Base-by-base conservation (phyloP, 2,797 vertebrate species). In the Chelon labrosus region DNA sequence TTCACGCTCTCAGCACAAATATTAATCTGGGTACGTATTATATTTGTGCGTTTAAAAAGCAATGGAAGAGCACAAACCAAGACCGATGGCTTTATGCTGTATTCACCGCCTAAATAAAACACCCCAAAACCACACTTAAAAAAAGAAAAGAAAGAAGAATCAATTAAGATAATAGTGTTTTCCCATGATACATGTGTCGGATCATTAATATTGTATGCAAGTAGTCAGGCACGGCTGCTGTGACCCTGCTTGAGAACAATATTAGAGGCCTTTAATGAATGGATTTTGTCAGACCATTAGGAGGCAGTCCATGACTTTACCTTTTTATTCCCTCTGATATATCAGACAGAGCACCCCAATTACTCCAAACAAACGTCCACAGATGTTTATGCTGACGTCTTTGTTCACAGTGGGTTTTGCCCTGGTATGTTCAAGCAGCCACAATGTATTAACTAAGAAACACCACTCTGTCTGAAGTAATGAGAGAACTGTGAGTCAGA, bases 1-100 rank as follows among this genome's bases (percentile, higher is more conserved):
- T 79, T 57, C 46, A 71, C 44, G 72, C 75, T 73, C 60, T 70
- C 68, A 79, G 72, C 84, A 59, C 17, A 38, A 52, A 66, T 70
- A 65, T 82, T 83, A 79, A 82, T 83, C 46, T 69, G 19, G 59
- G 13, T 54, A 51, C 65, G 56, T 65, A 35, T 52, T 74, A 65
- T 78, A 65, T 78, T 70, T 70, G 76, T 70, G 53, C 11, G 25
- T 69, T 70, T 67, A 39, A 52, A 72, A 65, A 66, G 25, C 42
- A 41, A 77, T 53, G 25, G 19, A 56, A 19, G 64, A 56, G 37
- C 37, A 39, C 7, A 70, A 17, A 20, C 50, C 9, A 14, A 51
- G 41, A 46, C 42, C 20, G 58, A 61, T 49, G 63, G 19, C 25
- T 19, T 13, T 54, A 12, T 22, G 16, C 4, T 47, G 22, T 25